These are phyloP conservation scores for Solenopsis fugax DNA, from an alignment of 1,140 invertebrate genomes.

Conservation along the genomic window DNA sequence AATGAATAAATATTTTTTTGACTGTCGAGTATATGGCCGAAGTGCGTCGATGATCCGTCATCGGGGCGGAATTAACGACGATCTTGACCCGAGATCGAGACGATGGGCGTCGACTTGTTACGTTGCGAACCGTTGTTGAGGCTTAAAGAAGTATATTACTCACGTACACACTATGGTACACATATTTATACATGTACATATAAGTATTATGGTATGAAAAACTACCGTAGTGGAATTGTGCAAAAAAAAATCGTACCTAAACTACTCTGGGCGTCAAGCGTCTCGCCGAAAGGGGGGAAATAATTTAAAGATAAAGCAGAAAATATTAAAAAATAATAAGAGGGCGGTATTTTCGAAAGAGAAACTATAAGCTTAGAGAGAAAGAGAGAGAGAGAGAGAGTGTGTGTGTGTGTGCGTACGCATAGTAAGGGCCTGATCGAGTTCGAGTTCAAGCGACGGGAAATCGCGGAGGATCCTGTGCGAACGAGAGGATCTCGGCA, in stretches of 20 bases:
- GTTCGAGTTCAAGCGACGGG: constrained; percentile 51
- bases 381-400: too few species aligned
- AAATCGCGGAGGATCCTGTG: constrained; percentile 65
- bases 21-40: constrained; percentile 50
- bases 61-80: constrained; percentile 59
- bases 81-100: constrained; percentile 57
- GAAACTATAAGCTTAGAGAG: constrained; percentile 68
- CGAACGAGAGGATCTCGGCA: background rate
- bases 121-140: constrained; percentile 51
- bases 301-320: constrained; percentile 19
- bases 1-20: constrained; percentile 52
- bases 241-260: constrained; percentile 74
- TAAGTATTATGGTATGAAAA: constrained; percentile 44
- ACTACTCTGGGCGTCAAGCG: constrained; percentile 41
- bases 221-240: constrained; percentile 79
- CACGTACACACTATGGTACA: constrained; percentile 51
- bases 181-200: constrained; percentile 58
- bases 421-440: constrained; percentile 65
- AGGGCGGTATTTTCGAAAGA: constrained; percentile 73
- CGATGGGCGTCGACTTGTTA: constrained; percentile 45
- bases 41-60: constrained; percentile 58
- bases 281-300: constrained; percentile 18
- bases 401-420: constrained; percentile 27
- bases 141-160: constrained; percentile 65
- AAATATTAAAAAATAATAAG: constrained; percentile 57